phyloP scores from a whole-genome alignment of 23 tunicate genomes.

The Phallusia fumigata region DNA sequence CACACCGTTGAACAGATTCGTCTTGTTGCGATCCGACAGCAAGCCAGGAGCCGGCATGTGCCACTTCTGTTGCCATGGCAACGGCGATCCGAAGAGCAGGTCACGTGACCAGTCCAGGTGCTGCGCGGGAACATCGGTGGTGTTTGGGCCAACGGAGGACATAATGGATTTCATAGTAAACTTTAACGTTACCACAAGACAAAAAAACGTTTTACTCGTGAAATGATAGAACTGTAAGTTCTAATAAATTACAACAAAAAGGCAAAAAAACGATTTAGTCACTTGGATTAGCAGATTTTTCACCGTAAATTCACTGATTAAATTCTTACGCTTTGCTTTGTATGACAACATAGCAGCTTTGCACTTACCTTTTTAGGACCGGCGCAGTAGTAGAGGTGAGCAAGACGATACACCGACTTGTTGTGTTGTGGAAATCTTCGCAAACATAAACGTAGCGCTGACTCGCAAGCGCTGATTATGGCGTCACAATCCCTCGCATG shows the following conservation, averaged over 20 bases:
- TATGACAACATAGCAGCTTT: not conserved
- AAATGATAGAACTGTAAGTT: too few relatives aligned
- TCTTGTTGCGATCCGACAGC: constrained; percentile 88
- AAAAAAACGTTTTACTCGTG: too few relatives aligned
- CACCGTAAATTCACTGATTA: too few relatives aligned
- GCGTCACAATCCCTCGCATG: constrained; percentile 30
- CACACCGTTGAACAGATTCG: constrained; percentile 98
- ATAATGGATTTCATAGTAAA: not conserved
- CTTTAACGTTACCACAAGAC: too few relatives aligned
- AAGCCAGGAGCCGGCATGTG: constrained; percentile 89
- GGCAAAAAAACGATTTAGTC: too few relatives aligned
- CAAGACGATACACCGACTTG: constrained; percentile 87
- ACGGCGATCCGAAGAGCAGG: constrained; percentile 36
- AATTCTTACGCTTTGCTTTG: too few relatives aligned
- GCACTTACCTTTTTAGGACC: constrained; percentile 35
- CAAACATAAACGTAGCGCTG: constrained; percentile 64
- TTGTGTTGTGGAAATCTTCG: constrained; percentile 83
- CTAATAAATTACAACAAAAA: too few relatives aligned
- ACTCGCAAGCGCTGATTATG: constrained; percentile 63
- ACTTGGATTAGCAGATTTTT: too few relatives aligned
- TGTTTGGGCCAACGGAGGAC: not conserved
- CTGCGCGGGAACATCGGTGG: constrained; percentile 23
- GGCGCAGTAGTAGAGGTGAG: constrained; percentile 47
- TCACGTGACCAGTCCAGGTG: constrained; percentile 78
- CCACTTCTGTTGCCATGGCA: constrained; percentile 57